These are phyloP conservation scores for Drosophila subpulchrella DNA, from an alignment of 1,140 invertebrate species.

Conservation along the genomic window DNA sequence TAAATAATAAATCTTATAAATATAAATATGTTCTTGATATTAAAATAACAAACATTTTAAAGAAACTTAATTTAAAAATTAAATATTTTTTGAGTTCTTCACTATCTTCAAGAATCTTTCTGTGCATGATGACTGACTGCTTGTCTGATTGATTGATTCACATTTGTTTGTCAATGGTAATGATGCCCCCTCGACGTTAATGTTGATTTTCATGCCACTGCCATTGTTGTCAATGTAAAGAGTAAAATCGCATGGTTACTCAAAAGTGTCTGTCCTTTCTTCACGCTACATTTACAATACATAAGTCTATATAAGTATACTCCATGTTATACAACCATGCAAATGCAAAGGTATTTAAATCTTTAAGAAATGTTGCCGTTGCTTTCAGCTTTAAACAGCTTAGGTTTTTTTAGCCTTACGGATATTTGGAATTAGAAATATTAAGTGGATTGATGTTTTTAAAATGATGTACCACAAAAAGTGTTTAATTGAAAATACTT, in stretches of 20 bases:
- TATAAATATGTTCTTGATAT: too few species aligned
- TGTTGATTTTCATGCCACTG: constrained; percentile 3
- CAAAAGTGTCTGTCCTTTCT: background rate
- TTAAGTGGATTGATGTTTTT: background rate
- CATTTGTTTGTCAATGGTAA: constrained; percentile 37
- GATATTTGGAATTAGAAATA: background rate
- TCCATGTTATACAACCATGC: background rate
- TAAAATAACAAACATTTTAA: too few species aligned
- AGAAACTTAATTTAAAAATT: background rate
- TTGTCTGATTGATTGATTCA: constrained; percentile 50
- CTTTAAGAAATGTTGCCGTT: background rate
- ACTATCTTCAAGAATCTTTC: background rate
- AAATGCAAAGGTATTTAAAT: background rate
- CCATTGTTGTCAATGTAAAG: constrained; percentile 15
- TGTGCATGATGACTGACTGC: constrained; percentile 4
- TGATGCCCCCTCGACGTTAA: background rate
- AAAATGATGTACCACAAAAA: background rate
- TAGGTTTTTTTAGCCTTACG: background rate
- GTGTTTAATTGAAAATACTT: background rate
- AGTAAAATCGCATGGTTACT: constrained; percentile 11
- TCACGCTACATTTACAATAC: background rate
- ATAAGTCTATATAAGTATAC: background rate
- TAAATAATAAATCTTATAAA: too few species aligned
- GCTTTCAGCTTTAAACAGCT: background rate
- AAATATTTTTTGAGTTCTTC: background rate